Conservation (phyloP, 1,140 invertebrate species). For the Pinna nobilis region DNA sequence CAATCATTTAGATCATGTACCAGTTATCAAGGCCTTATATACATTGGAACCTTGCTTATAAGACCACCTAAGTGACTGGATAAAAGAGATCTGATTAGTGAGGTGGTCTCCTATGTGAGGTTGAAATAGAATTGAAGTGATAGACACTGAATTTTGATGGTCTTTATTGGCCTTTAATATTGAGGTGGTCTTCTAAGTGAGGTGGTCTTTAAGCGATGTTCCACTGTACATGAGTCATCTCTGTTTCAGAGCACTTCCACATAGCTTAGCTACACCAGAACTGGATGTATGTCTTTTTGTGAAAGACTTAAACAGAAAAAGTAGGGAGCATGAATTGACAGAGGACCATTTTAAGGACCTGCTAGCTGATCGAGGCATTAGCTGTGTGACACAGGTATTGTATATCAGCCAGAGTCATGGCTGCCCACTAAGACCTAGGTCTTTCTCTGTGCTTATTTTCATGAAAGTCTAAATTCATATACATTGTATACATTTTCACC, state of each 20-base stretch:
- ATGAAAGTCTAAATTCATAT: too few relatives aligned
- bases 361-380: constrained; percentile 55
- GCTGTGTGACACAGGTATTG: constrained; percentile 12
- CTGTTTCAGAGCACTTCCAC: constrained; percentile 58
- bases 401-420: background rate
- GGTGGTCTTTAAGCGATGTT: background rate
- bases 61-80: too few relatives aligned
- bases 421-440: background rate
- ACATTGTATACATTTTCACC: too few relatives aligned
- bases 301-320: constrained; percentile 68
- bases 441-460: too few relatives aligned
- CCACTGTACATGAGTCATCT: background rate
- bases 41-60: too few relatives aligned
- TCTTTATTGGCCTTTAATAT: background rate
- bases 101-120: too few relatives aligned
- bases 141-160: too few relatives aligned
- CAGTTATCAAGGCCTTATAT: too few relatives aligned
- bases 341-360: constrained; percentile 66
- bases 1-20: too few relatives aligned
- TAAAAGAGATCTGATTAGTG: too few relatives aligned
- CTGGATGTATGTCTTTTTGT: constrained; percentile 73
- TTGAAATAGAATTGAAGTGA: too few relatives aligned
- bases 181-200: too few relatives aligned
- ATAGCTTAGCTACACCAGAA: constrained; percentile 36
- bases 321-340: constrained; percentile 68